Base-by-base conservation (phyloP, 2,113 vertebrate genomes). In the Pseudopipra pipra region DNA sequence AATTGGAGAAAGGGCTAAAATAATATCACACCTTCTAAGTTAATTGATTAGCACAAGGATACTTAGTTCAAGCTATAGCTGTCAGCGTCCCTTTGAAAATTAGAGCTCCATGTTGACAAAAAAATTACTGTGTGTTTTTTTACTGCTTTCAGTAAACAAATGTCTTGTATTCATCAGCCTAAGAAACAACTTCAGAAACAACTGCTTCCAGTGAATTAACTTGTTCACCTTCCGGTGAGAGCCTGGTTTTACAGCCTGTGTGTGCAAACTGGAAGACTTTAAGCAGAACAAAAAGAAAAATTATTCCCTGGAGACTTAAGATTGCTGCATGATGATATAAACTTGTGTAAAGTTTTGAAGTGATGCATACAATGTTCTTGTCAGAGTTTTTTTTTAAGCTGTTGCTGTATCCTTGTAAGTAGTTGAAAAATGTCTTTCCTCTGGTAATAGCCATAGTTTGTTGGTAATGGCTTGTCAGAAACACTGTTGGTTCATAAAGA, bases 381-480 rank as follows among this genome's bases (percentile, higher is more conserved):
- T 77, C 39, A 55, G 49, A 39, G 28, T 5, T 55, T 86, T 93
- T 93, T 63, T 93, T 86, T 71, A 56, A 88, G 43, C 73, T 93
- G 67, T 71, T 79, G 46, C 54, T 88, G 8, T 90, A 88, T 91
- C 52, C 63, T 85, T 87, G 43, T 73, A 92, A 89, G 82, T 75
- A 70, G 80, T 72, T 95, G 87, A 94, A 89, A 89, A 95, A 91
- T 91, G 58, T 28, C 56, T 94, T 91, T 95, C 65, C 44, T 89
- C 44, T 8, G 2, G 49, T 93, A 88, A 63, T 75, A 90, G 46
- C 59, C 88, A n/a, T 94, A 89, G 59, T 94, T 94, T 67, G 61
- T 95, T n/a, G 65, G 80, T 94, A 95, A 87, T 91, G 78, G 51
- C 80, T 95, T 97, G 72, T 93, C 84, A 79, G 59, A 87, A 93